Conservation (phyloP, 1,140 invertebrate species). For the Zaprionus tsacasi region DNA sequence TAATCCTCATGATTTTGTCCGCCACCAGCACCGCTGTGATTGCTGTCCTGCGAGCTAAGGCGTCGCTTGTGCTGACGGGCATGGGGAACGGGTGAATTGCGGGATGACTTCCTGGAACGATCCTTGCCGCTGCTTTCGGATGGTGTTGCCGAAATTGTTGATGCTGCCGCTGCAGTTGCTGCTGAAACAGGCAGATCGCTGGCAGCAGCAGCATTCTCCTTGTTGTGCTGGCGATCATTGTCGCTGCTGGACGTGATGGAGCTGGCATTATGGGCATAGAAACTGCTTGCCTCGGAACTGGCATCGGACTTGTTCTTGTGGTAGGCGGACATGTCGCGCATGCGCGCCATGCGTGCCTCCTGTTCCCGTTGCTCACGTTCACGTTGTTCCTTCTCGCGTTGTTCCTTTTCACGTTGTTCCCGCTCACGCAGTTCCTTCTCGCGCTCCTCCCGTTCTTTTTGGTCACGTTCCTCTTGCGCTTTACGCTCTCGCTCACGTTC, state of each 20-base stretch:
- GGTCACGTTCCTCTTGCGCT: constrained; percentile 66
- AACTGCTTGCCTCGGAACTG: constrained; percentile 57
- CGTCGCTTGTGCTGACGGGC: constrained; percentile 88
- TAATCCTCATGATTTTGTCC: constrained; percentile 86
- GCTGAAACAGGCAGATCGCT: neutral
- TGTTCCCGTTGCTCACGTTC: constrained; percentile 63
- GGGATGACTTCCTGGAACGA: constrained; percentile 68
- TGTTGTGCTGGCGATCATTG: constrained; percentile 72
- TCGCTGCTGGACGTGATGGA: constrained; percentile 24
- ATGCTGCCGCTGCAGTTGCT: constrained; percentile 12
- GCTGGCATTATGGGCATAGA: constrained; percentile 52
- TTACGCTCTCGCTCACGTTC: constrained; percentile 74
- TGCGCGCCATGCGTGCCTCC: constrained; percentile 62
- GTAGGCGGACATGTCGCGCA: constrained; percentile 67
- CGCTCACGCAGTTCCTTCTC: constrained; percentile 53
- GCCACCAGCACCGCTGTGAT: constrained; percentile 84
- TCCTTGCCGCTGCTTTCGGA: constrained; percentile 48
- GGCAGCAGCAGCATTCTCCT: constrained; percentile 69
- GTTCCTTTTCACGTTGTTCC: constrained; percentile 62
- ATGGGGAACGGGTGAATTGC: constrained; percentile 86
- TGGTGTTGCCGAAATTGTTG: neutral
- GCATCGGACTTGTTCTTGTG: constrained; percentile 66
- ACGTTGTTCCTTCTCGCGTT: constrained; percentile 57
- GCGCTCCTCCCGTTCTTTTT: constrained; percentile 83
- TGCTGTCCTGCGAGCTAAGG: constrained; percentile 90